Percentiles rank a stretch among this genome's conserved stretches.
phyloP scores from a whole-genome alignment of 2,888 invertebrate genomes.

The Drosophila kambysellisi region DNA sequence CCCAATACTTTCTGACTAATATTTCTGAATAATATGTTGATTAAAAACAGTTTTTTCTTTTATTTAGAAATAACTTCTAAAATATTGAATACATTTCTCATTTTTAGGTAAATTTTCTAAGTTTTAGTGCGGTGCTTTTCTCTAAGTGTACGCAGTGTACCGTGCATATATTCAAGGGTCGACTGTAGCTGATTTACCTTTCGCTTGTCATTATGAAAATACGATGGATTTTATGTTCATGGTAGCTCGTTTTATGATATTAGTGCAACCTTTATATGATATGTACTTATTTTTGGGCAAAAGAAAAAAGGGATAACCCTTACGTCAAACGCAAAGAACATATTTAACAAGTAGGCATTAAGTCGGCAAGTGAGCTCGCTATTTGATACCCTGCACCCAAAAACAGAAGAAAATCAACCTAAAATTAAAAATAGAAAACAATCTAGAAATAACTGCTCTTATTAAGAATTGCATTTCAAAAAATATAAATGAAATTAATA shows the following conservation, averaged over 20 bases:
- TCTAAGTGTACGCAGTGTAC: not conserved
- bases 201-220: constrained; percentile 21
- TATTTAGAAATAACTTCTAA: not conserved
- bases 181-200: constrained; percentile 29
- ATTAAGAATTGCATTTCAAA: not conserved
- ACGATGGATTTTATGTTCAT: constrained; percentile 40
- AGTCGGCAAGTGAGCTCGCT: not conserved
- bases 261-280: constrained; percentile 32
- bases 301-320: constrained; percentile 6
- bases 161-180: constrained; percentile 19
- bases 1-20: too few relatives aligned
- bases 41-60: not conserved
- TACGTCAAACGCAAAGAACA: not conserved
- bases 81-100: not conserved
- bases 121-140: not conserved
- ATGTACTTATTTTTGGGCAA: constrained; percentile 5
- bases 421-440: not conserved
- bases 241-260: constrained; percentile 37
- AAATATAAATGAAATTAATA: too few relatives aligned
- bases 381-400: not conserved
- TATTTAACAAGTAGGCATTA: not conserved
- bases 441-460: not conserved
- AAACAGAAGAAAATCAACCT: not conserved
- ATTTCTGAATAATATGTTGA: not conserved
- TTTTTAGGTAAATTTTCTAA: not conserved